phyloP scores from a whole-genome alignment of 2,888 invertebrate genomes.

The Adela reaumurella region DNA sequence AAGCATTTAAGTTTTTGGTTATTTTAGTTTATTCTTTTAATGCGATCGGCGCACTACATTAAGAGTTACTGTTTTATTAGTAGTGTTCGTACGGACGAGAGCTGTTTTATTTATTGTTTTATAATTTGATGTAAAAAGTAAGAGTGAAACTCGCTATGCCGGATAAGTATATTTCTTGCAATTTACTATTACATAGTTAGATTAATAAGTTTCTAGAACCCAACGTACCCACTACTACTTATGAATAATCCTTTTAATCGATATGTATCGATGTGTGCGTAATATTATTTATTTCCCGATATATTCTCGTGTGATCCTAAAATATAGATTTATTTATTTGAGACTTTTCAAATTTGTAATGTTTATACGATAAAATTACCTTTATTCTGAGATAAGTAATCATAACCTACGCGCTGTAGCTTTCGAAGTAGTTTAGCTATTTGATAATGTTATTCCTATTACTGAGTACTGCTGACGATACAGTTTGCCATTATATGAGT shows the following conservation, averaged over 20 bases:
- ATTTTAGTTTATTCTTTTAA: too few relatives aligned
- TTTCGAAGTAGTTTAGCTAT: too few relatives aligned
- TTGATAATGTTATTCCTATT: too few relatives aligned
- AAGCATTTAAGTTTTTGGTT: too few relatives aligned
- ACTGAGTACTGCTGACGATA: too few relatives aligned
- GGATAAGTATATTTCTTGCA: conserved; percentile 6
- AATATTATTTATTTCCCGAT: conserved; percentile 1
- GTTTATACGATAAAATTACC: conserved; percentile 12
- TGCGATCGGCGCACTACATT: too few relatives aligned
- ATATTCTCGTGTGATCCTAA: conserved; percentile 5
- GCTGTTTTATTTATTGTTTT: not conserved
- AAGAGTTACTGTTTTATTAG: too few relatives aligned
- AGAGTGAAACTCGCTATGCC: not conserved
- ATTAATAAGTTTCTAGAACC: conserved; percentile 1
- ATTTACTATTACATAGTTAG: conserved; percentile 12
- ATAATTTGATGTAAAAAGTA: not conserved
- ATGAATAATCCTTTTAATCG: not conserved
- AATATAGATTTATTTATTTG: conserved; percentile 5
- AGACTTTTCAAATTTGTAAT: conserved; percentile 19
- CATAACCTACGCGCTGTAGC: too few relatives aligned
- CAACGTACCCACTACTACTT: not conserved
- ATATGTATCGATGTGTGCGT: conserved; percentile 5
- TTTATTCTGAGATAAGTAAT: not conserved
- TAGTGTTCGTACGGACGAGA: not conserved
- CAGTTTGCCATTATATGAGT: conserved; percentile 21